Base-by-base conservation (phyloP, 2,888 invertebrate species). In the Cerceris rybyensis region DNA sequence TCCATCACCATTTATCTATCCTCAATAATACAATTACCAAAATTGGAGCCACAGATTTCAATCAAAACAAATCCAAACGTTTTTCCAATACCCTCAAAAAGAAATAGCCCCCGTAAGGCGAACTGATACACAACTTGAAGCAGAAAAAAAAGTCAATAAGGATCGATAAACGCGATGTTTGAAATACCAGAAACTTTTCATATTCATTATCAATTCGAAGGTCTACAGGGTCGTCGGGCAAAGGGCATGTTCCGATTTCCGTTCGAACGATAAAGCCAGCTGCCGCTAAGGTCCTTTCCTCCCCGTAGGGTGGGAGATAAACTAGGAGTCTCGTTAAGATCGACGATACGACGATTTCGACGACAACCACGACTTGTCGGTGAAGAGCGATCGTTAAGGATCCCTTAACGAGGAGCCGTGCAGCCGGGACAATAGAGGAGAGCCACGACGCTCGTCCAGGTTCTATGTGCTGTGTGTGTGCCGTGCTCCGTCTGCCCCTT, bases 371-470 rank as follows among this genome's bases (percentile, higher is more conserved):
- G 70, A 66, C 61, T 66, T 75, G 76, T 78, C 77, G 78, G 75
- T 85, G 82, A 85, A 81, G 81, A 82, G 78, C 80, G 81, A 86
- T 85, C 85, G 81, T 85, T 85, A 85, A 84, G 86, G 85, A 85
- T 74, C 78, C 82, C 76, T 82, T 85, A 85, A 85, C 85, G 85
- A 85, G 83, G 78, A 77, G 67, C 70, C 75, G 69, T 75, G 77
- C 78, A 77, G 58, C 75, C 59, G 75, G 84, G 76, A 85, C 85
- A 85, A 85, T 85, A 72, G 83, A 67, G 55, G 42, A 69, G 70
- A 63, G 73, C 60, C 58, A 66, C 65, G 66, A 58, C 66, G 65
- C 52, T 77, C 76, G 75, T 80, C 80, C 80, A 75, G 75, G 71
- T 59, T 79, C 77, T 73, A 64, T 63, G 73, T 68, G 67, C 60